Conservation (phyloP, 2,888 invertebrate species). For the Drosophila testacea region DNA sequence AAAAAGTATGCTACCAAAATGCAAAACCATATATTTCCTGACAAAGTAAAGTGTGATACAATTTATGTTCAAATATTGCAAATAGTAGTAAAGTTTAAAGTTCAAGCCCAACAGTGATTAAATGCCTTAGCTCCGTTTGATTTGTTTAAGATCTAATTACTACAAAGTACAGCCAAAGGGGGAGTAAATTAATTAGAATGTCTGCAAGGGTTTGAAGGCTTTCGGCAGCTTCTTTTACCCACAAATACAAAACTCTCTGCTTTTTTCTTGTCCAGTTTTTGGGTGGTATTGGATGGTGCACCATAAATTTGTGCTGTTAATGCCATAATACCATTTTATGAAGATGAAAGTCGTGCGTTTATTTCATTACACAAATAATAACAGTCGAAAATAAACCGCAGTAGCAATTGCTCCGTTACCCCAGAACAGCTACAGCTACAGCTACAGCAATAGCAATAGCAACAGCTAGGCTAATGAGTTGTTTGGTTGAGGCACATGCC, state of each 20-base stretch:
- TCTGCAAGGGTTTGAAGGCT: constrained; percentile 23
- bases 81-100: not conserved
- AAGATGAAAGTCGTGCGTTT: constrained; percentile 82
- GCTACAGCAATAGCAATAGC: not conserved
- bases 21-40: too few species aligned
- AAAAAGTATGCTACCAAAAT: not conserved
- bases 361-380: constrained; percentile 82
- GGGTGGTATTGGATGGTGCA: constrained; percentile 24
- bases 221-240: not conserved
- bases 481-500: constrained; percentile 67
- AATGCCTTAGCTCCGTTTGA: constrained; percentile 1
- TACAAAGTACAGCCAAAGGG: constrained; percentile 10
- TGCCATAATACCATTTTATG: constrained; percentile 81
- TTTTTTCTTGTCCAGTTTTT: constrained; percentile 22
- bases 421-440: constrained; percentile 1
- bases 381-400: constrained; percentile 76
- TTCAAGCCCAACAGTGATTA: too few species aligned
- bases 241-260: constrained; percentile 3
- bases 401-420: constrained; percentile 40
- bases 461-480: constrained; percentile 68
- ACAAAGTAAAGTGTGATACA: too few species aligned
- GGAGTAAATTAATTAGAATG: constrained; percentile 39
- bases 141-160: constrained; percentile 22
- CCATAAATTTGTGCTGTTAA: constrained; percentile 75
- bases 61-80: too few species aligned